Evolutionary conservation across 2,888 invertebrate genomes (phyloP).

Genomic region (Nymphalis c-album): DNA sequence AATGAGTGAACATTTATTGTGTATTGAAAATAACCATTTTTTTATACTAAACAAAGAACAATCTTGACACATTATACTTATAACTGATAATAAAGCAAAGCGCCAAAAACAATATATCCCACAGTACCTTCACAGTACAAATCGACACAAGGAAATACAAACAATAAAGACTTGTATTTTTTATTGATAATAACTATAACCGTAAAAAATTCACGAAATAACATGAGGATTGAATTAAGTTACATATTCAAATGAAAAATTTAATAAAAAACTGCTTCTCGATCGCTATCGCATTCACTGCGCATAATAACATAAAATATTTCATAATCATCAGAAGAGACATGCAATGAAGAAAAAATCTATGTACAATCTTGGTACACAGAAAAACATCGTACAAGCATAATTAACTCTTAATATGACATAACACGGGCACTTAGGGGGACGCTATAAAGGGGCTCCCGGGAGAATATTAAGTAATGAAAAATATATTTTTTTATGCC

Average conservation of each 20-base stretch:
- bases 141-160: too few relatives aligned
- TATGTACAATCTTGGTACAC: slow-evolving; percentile 48
- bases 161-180: too few relatives aligned
- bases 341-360: slow-evolving; percentile 41
- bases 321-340: slow-evolving; percentile 22
- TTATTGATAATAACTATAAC: too few relatives aligned
- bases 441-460: slow-evolving; percentile 38
- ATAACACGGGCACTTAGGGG: slow-evolving; percentile 50
- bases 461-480: slow-evolving; percentile 34
- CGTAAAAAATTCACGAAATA: too few relatives aligned
- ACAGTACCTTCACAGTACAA: too few relatives aligned
- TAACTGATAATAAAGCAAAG: too few relatives aligned
- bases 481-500: slow-evolving; percentile 31
- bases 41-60: too few relatives aligned
- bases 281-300: background rate
- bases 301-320: slow-evolving; percentile 23
- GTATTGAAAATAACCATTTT: too few relatives aligned
- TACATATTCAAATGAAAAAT: background rate
- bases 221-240: too few relatives aligned
- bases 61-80: too few relatives aligned
- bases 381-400: slow-evolving; percentile 54
- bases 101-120: too few relatives aligned
- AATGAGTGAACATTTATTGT: too few relatives aligned
- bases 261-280: slow-evolving; percentile 4
- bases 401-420: slow-evolving; percentile 66